phyloP scores from a whole-genome alignment of 1,140 invertebrate species.

The Aplysia californica region DNA sequence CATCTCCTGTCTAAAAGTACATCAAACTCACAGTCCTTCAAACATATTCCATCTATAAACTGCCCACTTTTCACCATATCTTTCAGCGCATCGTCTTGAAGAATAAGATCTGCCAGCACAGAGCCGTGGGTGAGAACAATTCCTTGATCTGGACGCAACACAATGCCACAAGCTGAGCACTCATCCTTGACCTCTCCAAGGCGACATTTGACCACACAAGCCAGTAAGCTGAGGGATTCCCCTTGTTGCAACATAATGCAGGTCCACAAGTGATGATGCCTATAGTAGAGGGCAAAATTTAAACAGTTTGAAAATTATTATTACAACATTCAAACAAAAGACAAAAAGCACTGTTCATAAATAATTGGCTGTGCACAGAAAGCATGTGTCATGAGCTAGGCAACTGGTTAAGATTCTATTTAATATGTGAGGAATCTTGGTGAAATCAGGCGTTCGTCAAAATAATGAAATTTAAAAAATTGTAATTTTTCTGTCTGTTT shows the following conservation, averaged over 20 bases:
- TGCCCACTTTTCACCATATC: neutral
- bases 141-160: neutral
- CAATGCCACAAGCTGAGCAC: conserved; percentile 8
- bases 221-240: neutral
- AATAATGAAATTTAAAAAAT: too few species aligned
- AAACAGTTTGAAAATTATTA: too few species aligned
- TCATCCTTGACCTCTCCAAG: neutral
- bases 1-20: conserved; percentile 1
- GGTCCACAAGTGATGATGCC: too few species aligned
- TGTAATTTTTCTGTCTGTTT: too few species aligned
- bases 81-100: neutral
- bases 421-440: too few species aligned
- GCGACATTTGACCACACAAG: conserved; percentile 11
- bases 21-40: neutral
- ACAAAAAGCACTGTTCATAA: too few species aligned
- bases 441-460: too few species aligned
- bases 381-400: too few species aligned
- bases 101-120: conserved; percentile 2
- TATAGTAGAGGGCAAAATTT: too few species aligned
- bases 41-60: neutral
- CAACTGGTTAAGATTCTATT: too few species aligned
- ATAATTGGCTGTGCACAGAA: too few species aligned
- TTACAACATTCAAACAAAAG: too few species aligned
- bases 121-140: conserved; percentile 25
- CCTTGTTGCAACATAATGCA: neutral